Base-by-base conservation (phyloP, 2,888 invertebrate genomes). In the Syrphus vitripennis region DNA sequence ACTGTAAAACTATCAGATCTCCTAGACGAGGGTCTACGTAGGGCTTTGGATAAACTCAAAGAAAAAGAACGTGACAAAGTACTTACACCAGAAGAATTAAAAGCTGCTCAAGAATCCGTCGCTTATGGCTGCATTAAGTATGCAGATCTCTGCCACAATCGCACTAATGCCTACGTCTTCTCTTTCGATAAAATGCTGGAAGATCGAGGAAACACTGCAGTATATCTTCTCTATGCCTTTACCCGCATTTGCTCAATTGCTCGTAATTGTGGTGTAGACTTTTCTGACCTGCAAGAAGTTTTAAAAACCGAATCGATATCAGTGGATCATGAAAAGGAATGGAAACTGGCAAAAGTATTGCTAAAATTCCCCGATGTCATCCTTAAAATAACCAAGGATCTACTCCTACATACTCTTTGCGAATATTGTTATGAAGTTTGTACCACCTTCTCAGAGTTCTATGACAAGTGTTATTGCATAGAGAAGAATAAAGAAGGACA, bases 41-140 rank as follows among this genome's bases (percentile, higher is more conserved):
- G 98, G 74, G 94, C 98, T 0, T 92, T 96, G 80, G 96, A 96
- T 45, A 98, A 97, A 91, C 93, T 99, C 4, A 93, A 94, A 78
- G 98, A 98, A 90, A 98, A 98, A 90, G 97, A 95, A 70, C 94
- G 98, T 53, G 96, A 98, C 88, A 95, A 97, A 92, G 96, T 96
- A 1, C 93, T 99, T 61, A 95, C 95, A 0, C 92, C 94, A 0
- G 96, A 96, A 88, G 98, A 99, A 92, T 92, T 99, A 37, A 94
- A 94, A 89, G 93, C 93, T 61, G 98, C 98, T 0, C 97, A 97
- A 92, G 96, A 97, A 93, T 96, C 98, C 0, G 95, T 99, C 0
- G 99, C 99, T 0, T 99, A 98, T 92, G 98, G 99, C 4, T 99
- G 99, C 91, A 98, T 99, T 77, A 99, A 99, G 92, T 99, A 99